Conservation (phyloP, 2,888 invertebrate genomes). For the Opisthograptis luteolata region DNA sequence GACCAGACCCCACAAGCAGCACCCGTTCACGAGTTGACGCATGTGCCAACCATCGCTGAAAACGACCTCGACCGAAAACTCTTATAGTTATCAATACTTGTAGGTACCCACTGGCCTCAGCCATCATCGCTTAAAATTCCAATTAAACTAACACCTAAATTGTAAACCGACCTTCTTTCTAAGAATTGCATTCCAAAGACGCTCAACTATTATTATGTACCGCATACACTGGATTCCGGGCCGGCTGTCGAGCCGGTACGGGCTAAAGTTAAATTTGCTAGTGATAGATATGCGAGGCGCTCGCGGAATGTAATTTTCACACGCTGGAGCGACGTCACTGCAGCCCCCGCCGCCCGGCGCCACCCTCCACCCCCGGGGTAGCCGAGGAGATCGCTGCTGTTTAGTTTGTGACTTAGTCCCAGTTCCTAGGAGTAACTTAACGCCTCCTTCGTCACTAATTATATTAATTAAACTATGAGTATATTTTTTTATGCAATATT, state of each 20-base stretch:
- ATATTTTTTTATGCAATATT: no score
- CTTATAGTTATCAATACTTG: no score
- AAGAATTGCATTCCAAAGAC: conserved; percentile 6
- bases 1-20: no score
- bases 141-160: not conserved
- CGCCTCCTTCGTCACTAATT: no score
- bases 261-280: conserved; percentile 84
- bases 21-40: no score
- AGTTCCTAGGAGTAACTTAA: no score
- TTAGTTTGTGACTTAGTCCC: no score
- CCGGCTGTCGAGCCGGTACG: conserved; percentile 43
- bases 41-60: no score
- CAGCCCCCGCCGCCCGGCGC: conserved; percentile 49
- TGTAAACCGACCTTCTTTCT: not conserved
- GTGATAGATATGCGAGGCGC: conserved; percentile 84
- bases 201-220: conserved; percentile 20
- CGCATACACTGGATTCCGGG: conserved; percentile 33
- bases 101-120: no score
- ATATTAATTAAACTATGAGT: no score
- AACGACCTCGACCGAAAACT: no score
- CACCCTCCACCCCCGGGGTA: conserved; percentile 42
- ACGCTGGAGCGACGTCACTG: conserved; percentile 73
- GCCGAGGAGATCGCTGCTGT: conserved; percentile 37
- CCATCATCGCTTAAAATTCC: no score
- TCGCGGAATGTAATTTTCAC: conserved; percentile 84